Conservation (phyloP, 92 coral and sea anemone genomes). For the Isaurus tuberculatus region DNA sequence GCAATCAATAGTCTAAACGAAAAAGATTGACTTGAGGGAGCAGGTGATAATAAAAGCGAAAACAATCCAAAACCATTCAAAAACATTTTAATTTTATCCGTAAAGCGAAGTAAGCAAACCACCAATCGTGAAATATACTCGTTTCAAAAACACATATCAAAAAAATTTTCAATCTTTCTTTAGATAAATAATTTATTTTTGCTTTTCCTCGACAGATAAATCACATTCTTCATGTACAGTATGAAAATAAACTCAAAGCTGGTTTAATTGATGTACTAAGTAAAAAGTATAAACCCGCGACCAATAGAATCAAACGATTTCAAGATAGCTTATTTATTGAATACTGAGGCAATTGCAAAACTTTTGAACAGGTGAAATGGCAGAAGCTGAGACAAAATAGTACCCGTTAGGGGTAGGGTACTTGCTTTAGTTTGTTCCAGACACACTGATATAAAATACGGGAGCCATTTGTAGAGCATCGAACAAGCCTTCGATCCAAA, state of each 20-base stretch:
- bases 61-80: conserved; percentile 29
- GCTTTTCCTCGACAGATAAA: neutral
- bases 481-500: neutral
- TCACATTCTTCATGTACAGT: neutral
- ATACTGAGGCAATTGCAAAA: conserved; percentile 1
- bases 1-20: neutral
- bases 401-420: conserved; percentile 4
- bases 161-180: neutral
- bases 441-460: neutral
- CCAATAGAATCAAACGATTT: neutral
- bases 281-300: neutral
- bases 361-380: neutral
- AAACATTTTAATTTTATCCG: neutral
- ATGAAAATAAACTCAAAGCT: neutral
- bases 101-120: neutral
- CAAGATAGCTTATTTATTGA: neutral
- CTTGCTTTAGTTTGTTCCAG: neutral
- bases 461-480: conserved; percentile 5
- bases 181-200: neutral
- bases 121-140: neutral
- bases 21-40: neutral
- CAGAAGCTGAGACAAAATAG: neutral
- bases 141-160: neutral
- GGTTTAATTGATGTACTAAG: neutral
- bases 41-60: conserved; percentile 29